These are phyloP conservation scores for Endotricha flammealis DNA, from an alignment of 2,888 invertebrate species.

Conservation along the genomic window DNA sequence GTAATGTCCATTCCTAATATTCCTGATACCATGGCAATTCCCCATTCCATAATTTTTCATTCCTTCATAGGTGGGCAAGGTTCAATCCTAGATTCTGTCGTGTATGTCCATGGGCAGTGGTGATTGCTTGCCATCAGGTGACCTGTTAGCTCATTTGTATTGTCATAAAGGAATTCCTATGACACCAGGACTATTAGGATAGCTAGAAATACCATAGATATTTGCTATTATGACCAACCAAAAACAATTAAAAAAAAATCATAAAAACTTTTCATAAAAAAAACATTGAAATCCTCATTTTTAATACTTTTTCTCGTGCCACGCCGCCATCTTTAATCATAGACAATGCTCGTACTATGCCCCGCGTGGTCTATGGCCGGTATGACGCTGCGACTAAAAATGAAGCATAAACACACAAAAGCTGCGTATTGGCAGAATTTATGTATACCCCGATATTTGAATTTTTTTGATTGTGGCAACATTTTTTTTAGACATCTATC, in stretches of 20 bases:
- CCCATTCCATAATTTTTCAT: no score
- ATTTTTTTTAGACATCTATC: neutral
- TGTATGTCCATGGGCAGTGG: no score
- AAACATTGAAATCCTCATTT: slow-evolving; percentile 33
- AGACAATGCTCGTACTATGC: slow-evolving; percentile 21
- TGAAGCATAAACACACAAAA: slow-evolving; percentile 55
- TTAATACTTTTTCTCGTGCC: slow-evolving; percentile 34
- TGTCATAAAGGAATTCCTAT: no score
- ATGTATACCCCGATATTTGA: slow-evolving; percentile 8
- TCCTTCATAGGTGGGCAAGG: no score
- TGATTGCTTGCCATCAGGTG: no score
- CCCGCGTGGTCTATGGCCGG: slow-evolving; percentile 27
- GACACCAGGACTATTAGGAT: no score
- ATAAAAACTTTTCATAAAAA: slow-evolving; percentile 11
- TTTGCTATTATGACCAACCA: slow-evolving; percentile 30
- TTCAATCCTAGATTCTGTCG: no score
- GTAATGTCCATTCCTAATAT: no score
- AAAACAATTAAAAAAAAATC: slow-evolving; percentile 13
- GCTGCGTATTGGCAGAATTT: slow-evolving; percentile 46
- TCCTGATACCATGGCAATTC: no score
- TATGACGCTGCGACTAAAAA: slow-evolving; percentile 42
- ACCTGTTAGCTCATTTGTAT: no score
- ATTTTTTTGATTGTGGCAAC: slow-evolving; percentile 14
- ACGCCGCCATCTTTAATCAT: slow-evolving; percentile 26
- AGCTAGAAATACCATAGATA: no score